These are phyloP conservation scores for Onychomys arenicola DNA, from an alignment of 2,797 vertebrate species.

Conservation along the genomic window DNA sequence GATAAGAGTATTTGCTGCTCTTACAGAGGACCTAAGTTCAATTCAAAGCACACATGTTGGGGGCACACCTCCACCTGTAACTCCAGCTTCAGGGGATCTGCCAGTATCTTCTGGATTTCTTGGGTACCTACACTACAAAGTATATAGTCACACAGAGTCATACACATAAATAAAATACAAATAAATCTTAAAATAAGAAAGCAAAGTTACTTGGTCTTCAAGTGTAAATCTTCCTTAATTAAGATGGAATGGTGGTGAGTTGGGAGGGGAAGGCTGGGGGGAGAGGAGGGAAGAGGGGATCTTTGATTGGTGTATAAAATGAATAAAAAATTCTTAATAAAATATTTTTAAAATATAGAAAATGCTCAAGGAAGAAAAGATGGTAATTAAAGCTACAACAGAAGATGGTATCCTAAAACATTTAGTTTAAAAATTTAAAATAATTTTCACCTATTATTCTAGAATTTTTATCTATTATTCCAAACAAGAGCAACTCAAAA, in stretches of 20 bases:
- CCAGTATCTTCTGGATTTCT: background rate
- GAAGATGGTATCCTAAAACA: background rate
- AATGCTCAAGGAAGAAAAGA: too few relatives aligned
- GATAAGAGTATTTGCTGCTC: background rate
- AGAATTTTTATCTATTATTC: background rate
- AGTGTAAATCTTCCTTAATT: background rate
- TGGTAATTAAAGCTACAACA: background rate
- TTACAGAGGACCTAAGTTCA: background rate
- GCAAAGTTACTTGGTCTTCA: background rate
- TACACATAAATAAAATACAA: background rate
- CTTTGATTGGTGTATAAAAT: too few relatives aligned
- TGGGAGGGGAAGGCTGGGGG: too few relatives aligned
- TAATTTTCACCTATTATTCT: background rate
- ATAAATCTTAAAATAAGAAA: background rate
- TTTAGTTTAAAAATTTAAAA: background rate
- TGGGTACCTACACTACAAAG: background rate
- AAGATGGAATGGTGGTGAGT: too few relatives aligned
- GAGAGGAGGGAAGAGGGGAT: too few relatives aligned
- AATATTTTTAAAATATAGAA: too few relatives aligned
- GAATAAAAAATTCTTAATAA: too few relatives aligned
- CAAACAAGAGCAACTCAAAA: background rate
- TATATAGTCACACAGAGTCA: background rate
- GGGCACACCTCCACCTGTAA: background rate
- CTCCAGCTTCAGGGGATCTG: background rate
- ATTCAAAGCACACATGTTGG: background rate